Conservation (phyloP, 1,140 invertebrate genomes). For the Drosophila subpulchrella region DNA sequence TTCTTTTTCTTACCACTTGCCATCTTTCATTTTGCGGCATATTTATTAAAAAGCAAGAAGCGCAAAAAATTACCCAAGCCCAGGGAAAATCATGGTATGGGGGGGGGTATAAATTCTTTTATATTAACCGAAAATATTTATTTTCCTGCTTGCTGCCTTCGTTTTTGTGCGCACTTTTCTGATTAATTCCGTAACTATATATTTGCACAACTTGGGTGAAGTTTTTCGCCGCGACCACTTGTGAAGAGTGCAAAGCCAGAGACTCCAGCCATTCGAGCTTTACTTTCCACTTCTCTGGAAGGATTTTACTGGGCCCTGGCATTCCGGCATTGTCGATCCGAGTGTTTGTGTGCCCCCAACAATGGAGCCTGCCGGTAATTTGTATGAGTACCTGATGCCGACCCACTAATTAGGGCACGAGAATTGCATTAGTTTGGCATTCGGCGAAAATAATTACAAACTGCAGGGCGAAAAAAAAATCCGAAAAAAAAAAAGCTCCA, state of each 20-base stretch:
- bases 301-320: slow-evolving; percentile 21
- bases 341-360: slow-evolving; percentile 50
- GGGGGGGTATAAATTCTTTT: slow-evolving; percentile 48
- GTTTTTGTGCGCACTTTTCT: slow-evolving; percentile 66
- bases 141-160: slow-evolving; percentile 57
- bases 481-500: slow-evolving; percentile 20
- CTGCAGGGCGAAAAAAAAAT: slow-evolving; percentile 10
- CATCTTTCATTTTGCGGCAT: slow-evolving; percentile 69
- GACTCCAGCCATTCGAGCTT: slow-evolving; percentile 39
- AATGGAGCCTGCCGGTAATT: slow-evolving; percentile 55
- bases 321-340: slow-evolving; percentile 45
- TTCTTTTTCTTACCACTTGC: slow-evolving; percentile 51
- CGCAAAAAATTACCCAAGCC: slow-evolving; percentile 13
- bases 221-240: slow-evolving; percentile 52
- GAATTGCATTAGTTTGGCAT: slow-evolving; percentile 68
- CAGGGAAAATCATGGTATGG: slow-evolving; percentile 4
- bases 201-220: slow-evolving; percentile 70
- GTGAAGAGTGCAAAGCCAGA: slow-evolving; percentile 25
- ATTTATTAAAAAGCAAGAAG: slow-evolving; percentile 68
- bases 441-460: slow-evolving; percentile 58
- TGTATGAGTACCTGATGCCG: slow-evolving; percentile 37
- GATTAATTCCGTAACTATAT: slow-evolving; percentile 77
- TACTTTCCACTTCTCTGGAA: slow-evolving; percentile 56
- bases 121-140: slow-evolving; percentile 80
- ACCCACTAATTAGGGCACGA: slow-evolving; percentile 63